Evolutionary conservation across 2,888 invertebrate species (phyloP).

Genomic region (Drosophila leonis): DNA sequence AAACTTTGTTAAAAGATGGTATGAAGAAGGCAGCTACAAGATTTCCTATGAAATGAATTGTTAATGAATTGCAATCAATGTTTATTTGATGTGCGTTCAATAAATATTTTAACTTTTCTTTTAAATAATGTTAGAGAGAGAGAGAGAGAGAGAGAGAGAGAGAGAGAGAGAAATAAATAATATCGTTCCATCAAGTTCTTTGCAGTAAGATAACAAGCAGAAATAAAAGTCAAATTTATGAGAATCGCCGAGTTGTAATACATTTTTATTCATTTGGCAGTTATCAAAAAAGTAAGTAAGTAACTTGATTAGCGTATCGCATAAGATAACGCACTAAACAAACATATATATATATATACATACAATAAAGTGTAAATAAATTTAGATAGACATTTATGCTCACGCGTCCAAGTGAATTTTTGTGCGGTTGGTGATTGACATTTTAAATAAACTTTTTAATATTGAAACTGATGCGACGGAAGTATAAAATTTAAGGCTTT

Average conservation of each 20-base stretch:
- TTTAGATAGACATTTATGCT: not conserved
- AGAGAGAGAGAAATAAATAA: not conserved
- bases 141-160: not conserved
- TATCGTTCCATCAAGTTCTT: not conserved
- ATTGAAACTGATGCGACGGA: not conserved
- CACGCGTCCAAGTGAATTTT: not conserved
- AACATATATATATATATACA: not conserved
- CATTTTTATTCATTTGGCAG: not conserved
- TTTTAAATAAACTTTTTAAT: not conserved
- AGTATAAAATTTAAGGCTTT: not conserved
- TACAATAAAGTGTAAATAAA: not conserved
- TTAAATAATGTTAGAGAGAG: not conserved
- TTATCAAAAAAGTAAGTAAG: slow-evolving; percentile 1
- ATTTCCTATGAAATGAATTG: not conserved
- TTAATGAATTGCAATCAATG: not conserved
- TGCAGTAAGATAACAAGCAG: not conserved
- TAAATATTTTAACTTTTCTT: not conserved
- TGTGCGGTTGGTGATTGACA: not conserved
- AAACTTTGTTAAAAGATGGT: not conserved
- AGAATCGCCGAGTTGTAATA: not conserved
- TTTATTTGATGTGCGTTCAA: too few species aligned
- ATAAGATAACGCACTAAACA: not conserved
- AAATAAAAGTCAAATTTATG: slow-evolving; percentile 3
- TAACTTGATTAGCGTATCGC: slow-evolving; percentile 2
- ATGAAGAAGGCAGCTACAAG: not conserved